Evolutionary conservation across 1,140 invertebrate genomes (phyloP).

Genomic region (Drosophila ananassae): DNA sequence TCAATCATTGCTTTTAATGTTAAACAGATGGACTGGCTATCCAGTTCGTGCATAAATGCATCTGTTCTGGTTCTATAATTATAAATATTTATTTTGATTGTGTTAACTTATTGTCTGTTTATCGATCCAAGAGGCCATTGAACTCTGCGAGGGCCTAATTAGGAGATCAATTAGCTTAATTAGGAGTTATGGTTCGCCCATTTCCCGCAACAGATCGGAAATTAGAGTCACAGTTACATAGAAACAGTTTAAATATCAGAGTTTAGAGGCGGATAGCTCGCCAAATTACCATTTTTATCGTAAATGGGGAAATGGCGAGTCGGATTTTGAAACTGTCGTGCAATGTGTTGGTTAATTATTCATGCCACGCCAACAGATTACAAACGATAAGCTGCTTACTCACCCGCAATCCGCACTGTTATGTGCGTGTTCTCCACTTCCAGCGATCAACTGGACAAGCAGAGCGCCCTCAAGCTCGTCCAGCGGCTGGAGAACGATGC

Average conservation of each 20-base stretch:
- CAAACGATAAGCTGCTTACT: constrained; percentile 24
- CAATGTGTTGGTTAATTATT: constrained; percentile 27
- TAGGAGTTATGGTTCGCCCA: neutral
- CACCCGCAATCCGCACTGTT: constrained; percentile 1
- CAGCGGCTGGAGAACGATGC: constrained; percentile 75
- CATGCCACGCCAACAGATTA: constrained; percentile 31
- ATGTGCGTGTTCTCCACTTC: neutral
- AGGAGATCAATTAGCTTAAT: constrained; percentile 2
- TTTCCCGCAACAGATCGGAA: neutral
- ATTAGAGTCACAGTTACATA: neutral
- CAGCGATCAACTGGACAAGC: constrained; percentile 80
- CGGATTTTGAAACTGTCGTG: neutral
- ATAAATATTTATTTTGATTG: too few species aligned
- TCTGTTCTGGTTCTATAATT: neutral
- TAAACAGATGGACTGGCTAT: neutral
- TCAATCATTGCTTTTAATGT: neutral
- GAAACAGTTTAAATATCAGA: neutral
- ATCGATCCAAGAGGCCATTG: neutral
- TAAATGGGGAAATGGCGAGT: neutral
- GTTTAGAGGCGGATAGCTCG: neutral
- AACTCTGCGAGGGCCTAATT: neutral
- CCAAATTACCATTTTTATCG: neutral
- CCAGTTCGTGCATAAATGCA: neutral
- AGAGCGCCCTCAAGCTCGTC: constrained; percentile 73
- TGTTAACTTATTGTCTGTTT: too few species aligned